Evolutionary conservation across 2,888 invertebrate species (phyloP).

Genomic region (Anthophora plumipes): DNA sequence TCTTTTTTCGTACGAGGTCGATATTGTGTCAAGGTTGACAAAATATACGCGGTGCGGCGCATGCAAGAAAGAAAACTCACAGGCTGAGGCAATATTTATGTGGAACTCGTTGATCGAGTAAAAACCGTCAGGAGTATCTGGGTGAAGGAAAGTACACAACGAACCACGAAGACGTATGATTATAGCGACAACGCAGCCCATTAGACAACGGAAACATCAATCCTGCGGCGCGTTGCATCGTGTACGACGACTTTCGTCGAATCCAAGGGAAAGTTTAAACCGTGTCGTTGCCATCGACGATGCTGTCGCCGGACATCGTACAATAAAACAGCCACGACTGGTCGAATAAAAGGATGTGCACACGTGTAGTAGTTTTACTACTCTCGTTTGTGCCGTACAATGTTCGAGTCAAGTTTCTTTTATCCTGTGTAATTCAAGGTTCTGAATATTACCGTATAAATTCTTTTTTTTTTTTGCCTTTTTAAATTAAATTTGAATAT

Average conservation of each 20-base stretch:
- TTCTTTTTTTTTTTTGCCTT: not conserved
- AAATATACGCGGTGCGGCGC: not conserved
- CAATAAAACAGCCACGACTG: constrained; percentile 15
- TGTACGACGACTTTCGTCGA: constrained; percentile 60
- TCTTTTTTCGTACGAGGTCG: not conserved
- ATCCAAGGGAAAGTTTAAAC: constrained; percentile 62
- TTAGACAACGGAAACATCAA: constrained; percentile 73
- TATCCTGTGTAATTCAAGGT: not conserved
- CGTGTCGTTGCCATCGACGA: constrained; percentile 43
- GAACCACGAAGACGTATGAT: constrained; percentile 51
- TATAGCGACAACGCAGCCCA: constrained; percentile 57
- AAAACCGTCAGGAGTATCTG: constrained; percentile 41
- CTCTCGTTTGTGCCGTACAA: not conserved
- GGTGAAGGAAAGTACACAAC: constrained; percentile 59
- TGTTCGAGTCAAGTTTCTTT: not conserved
- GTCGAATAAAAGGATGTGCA: constrained; percentile 7
- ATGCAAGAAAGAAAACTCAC: not conserved
- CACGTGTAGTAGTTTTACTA: not conserved
- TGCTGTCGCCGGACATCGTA: constrained; percentile 29
- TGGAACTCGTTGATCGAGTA: constrained; percentile 41
- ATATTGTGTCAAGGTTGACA: constrained; percentile 36
- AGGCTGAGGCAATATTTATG: constrained; percentile 19
- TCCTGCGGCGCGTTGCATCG: constrained; percentile 51
- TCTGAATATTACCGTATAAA: no score
- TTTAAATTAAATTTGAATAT: no score